Evolutionary conservation across 92 coral and sea anemone genomes (phyloP), one percentile per base, ranked within the genome.

Genomic region (Palythoa heliodiscus): DNA sequence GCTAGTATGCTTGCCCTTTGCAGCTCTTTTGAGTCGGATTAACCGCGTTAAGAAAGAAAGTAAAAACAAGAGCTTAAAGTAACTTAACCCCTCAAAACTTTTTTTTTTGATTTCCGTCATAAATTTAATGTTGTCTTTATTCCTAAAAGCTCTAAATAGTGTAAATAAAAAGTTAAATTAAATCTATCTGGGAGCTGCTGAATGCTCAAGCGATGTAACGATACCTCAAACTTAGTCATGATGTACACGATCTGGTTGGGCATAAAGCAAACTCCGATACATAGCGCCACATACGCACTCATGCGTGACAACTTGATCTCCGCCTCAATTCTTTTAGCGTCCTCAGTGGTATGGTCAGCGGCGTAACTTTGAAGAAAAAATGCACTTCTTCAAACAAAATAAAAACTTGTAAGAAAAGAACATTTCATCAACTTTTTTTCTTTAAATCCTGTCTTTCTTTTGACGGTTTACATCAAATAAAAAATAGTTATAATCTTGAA

Each of bases 251-350:
- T 12, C 50, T 75, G 78, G 61, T 75, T 75, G 19, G 78, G 78
- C 63, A 75, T 75, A 13, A 75, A 75, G 50, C 78, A 75, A 8
- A 75, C 61, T 75, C 17, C 78, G 13, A 75, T 75, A 75, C 78
- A 75, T 40, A 75, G 14, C 35, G 78, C 78, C n/a, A 75, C 78
- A 75, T 75, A 75, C 9, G 63, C 78, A 52, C 78, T 75, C 78
- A 75, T 75, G 78, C 78, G 78, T 75, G 78, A 75, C 63, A 75
- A 52, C 40, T 75, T 75, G 78, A 75, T 75, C 60, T 75, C 78
- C 11, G 39, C 39, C 3, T 75, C 78, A 23, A 75, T 52, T 58
- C 40, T 61, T 23, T 75, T 75, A 22, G 2, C 48, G 78, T 52
- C 78, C 63, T 75, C 78, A 22, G 61, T 20, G 64, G 78, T 52